Percentiles rank a stretch among this genome's conserved stretches.
These are phyloP conservation scores for Jordanella pulchra DNA, from an alignment of 2,797 vertebrate species.

Conservation along the genomic window DNA sequence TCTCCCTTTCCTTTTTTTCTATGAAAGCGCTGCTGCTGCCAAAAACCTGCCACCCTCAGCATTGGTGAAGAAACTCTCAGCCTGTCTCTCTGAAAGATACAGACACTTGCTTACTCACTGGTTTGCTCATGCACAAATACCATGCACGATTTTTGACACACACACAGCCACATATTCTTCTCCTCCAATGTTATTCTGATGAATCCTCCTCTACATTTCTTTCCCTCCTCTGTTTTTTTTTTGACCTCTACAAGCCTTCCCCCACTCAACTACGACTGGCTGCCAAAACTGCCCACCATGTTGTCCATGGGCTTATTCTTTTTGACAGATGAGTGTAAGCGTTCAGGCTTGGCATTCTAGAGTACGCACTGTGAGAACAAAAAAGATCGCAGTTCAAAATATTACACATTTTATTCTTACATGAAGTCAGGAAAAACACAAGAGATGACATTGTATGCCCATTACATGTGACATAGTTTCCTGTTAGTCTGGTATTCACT, in stretches of 20 bases:
- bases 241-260: constrained; percentile 30
- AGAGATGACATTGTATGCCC: neutral
- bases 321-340: constrained; percentile 59
- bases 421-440: neutral
- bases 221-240: constrained; percentile 12
- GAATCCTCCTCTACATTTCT: constrained; percentile 9
- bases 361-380: constrained; percentile 25
- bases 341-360: constrained; percentile 36
- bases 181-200: constrained; percentile 11
- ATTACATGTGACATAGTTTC: neutral
- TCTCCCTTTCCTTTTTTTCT: constrained; percentile 12
- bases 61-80: constrained; percentile 35
- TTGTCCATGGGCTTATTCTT: constrained; percentile 48
- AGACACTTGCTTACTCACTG: constrained; percentile 47
- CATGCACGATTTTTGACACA: neutral
- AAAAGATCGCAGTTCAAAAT: neutral
- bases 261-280: constrained; percentile 13
- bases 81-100: constrained; percentile 41
- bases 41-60: constrained; percentile 64
- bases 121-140: constrained; percentile 16
- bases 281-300: constrained; percentile 35
- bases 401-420: constrained; percentile 16
- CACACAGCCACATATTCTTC: constrained; percentile 5
- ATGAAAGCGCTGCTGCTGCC: constrained; percentile 51
- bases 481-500: neutral